Evolutionary conservation across 2,113 vertebrate genomes (phyloP).

Genomic region (Chelonoidis abingdonii): DNA sequence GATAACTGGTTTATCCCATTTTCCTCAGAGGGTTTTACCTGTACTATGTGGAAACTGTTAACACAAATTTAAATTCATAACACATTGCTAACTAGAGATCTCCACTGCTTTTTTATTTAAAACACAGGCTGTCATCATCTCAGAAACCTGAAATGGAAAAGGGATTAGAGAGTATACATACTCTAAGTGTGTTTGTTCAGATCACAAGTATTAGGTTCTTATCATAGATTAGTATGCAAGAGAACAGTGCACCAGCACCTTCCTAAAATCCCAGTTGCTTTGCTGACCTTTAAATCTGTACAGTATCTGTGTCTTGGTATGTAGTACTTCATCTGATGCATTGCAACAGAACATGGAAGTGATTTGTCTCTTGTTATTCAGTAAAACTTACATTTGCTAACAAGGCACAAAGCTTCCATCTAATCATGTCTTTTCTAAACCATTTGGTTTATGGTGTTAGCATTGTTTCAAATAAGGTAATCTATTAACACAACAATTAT

Average conservation of each 20-base stretch:
- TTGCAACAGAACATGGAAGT: not conserved
- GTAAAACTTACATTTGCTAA: not conserved
- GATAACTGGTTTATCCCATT: not conserved
- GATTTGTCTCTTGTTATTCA: not conserved
- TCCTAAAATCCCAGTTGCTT: not conserved
- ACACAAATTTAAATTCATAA: not conserved
- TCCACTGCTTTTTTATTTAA: not conserved
- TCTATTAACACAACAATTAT: slow-evolving; percentile 23
- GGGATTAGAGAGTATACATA: not conserved
- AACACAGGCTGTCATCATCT: not conserved
- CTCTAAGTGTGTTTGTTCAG: not conserved
- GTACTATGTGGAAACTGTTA: not conserved
- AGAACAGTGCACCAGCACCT: not conserved
- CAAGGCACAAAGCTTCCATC: not conserved
- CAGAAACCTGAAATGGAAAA: not conserved
- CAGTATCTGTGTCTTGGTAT: not conserved
- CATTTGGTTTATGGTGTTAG: not conserved
- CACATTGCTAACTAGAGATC: not conserved
- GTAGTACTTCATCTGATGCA: not conserved
- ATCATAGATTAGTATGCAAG: not conserved
- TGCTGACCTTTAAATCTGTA: slow-evolving; percentile 35
- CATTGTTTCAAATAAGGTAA: not conserved
- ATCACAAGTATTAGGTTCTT: not conserved
- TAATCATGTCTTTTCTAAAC: not conserved
- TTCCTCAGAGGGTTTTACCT: not conserved